Conservation (phyloP, 2,888 invertebrate species). For the Drosophila monieri region DNA sequence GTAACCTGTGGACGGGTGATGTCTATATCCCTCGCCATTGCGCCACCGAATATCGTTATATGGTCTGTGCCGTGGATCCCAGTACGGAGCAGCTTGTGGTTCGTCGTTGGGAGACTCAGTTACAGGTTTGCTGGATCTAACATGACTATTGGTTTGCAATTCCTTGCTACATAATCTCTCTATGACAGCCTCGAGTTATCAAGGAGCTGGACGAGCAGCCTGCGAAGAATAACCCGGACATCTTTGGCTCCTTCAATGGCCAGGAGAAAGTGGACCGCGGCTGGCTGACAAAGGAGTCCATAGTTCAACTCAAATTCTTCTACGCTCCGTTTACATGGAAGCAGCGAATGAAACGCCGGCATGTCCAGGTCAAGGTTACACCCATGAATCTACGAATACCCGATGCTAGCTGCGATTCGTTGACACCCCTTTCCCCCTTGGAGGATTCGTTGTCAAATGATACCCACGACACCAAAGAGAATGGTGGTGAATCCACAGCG, state of each 20-base stretch:
- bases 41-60: conserved; percentile 90
- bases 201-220: conserved; percentile 81
- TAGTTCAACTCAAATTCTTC: conserved; percentile 92
- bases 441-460: conserved; percentile 88
- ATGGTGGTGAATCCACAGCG: conserved; percentile 83
- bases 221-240: conserved; percentile 83
- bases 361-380: conserved; percentile 90
- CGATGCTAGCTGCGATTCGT: conserved; percentile 73
- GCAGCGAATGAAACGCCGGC: conserved; percentile 88
- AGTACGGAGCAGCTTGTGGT: conserved; percentile 86
- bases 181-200: conserved; percentile 86
- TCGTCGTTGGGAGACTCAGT: conserved; percentile 92
- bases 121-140: conserved; percentile 79
- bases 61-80: conserved; percentile 89
- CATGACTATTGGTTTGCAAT: background rate
- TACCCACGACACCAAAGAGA: conserved; percentile 85
- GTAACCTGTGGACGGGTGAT: conserved; percentile 87
- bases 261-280: conserved; percentile 89
- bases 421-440: conserved; percentile 77
- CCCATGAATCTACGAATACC: conserved; percentile 88
- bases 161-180: background rate
- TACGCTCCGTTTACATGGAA: conserved; percentile 92
- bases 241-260: conserved; percentile 87
- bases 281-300: conserved; percentile 93
- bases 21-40: conserved; percentile 88